Evolutionary conservation across 2,888 invertebrate species (phyloP).

Genomic region (Metallyticus violacea): DNA sequence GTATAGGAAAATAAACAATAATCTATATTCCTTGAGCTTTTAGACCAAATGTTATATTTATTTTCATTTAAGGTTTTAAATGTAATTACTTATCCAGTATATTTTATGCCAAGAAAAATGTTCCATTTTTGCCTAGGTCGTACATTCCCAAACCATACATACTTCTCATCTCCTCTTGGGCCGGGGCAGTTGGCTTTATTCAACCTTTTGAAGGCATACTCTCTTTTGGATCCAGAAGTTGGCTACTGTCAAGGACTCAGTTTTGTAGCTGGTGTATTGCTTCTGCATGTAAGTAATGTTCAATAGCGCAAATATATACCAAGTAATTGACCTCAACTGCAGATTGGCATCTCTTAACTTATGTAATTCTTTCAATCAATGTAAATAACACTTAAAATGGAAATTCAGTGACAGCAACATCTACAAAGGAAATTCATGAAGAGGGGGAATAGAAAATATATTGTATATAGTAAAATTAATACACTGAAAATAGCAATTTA

Average conservation of each 20-base stretch:
- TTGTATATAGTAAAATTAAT: no score
- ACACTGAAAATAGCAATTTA: no score
- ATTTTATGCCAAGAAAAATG: not conserved
- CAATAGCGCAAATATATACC: no score
- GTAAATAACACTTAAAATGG: no score
- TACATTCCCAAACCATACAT: slow-evolving; percentile 92
- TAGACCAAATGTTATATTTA: not conserved
- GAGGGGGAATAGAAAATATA: no score
- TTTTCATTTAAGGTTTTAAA: not conserved
- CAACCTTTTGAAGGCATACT: slow-evolving; percentile 94
- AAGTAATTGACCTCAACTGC: no score
- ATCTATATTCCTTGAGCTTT: not conserved
- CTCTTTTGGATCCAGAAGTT: slow-evolving; percentile 87
- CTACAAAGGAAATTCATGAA: no score
- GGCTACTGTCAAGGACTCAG: slow-evolving; percentile 97
- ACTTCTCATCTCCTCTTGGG: slow-evolving; percentile 87
- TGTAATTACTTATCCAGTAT: not conserved
- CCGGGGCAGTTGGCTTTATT: slow-evolving; percentile 91
- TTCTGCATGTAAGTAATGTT: slow-evolving; percentile 77
- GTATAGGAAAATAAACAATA: no score
- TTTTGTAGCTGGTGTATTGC: slow-evolving; percentile 89
- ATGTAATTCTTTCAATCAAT: no score
- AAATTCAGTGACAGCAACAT: no score
- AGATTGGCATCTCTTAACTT: no score
- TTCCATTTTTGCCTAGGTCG: slow-evolving; percentile 55